A percentile compares a stretch with the other conserved stretches of the same genome.
Conservation (phyloP, 2,888 invertebrate species). For the Acronicta aceris region DNA sequence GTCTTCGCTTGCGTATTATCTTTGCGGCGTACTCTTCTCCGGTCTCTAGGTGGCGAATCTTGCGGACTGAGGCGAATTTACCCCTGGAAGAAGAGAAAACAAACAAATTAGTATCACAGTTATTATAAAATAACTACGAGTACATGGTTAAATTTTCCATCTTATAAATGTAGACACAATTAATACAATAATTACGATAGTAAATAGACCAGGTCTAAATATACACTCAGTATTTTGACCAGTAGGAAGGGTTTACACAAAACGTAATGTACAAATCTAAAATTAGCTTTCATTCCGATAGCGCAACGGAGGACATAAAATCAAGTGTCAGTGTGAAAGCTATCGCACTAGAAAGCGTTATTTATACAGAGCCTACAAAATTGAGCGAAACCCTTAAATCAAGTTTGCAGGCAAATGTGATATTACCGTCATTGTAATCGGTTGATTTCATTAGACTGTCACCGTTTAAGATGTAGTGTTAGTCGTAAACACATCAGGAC, state of each 20-base stretch:
- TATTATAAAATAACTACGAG: no score
- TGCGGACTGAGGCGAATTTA: slow-evolving; percentile 98
- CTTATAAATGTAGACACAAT: no score
- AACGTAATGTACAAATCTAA: slow-evolving; percentile 41
- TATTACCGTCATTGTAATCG: slow-evolving; percentile 64
- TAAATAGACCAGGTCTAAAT: no score
- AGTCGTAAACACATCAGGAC: slow-evolving; percentile 70
- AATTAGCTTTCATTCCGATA: slow-evolving; percentile 38
- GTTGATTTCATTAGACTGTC: slow-evolving; percentile 67
- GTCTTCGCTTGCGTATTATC: slow-evolving; percentile 97
- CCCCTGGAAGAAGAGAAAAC: slow-evolving; percentile 92
- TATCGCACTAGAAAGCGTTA: slow-evolving; percentile 50
- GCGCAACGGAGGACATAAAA: slow-evolving; percentile 33
- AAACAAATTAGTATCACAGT: not conserved
- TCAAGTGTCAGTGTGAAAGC: slow-evolving; percentile 32
- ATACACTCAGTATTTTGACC: slow-evolving; percentile 15
- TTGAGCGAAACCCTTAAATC: slow-evolving; percentile 43
- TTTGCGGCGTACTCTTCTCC: slow-evolving; percentile 98
- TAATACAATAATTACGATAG: no score
- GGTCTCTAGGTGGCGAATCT: slow-evolving; percentile 95
- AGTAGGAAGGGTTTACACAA: slow-evolving; percentile 33
- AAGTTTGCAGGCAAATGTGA: slow-evolving; percentile 51
- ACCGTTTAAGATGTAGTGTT: slow-evolving; percentile 55
- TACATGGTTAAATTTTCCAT: no score
- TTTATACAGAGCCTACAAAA: slow-evolving; percentile 43